Percentiles rank a stretch among this genome's conserved stretches.
phyloP scores from a whole-genome alignment of 2,113 vertebrate genomes.

The Xiphias gladius region DNA sequence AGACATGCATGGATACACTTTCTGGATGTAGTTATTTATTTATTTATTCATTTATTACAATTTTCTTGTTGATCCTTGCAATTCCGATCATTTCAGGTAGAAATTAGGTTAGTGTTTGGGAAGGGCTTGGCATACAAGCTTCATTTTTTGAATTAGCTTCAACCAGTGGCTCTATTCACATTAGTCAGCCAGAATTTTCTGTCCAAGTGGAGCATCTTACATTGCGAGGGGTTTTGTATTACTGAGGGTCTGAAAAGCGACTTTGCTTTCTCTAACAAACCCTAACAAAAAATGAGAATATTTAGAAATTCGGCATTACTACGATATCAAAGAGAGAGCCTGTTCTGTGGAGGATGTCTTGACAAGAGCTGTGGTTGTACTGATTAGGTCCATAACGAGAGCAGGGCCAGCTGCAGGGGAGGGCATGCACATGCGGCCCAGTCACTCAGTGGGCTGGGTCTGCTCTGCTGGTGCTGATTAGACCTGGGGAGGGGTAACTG shows the following conservation, averaged over 20 bases:
- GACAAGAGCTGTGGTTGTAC: conserved; percentile 51
- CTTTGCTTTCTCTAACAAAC: conserved; percentile 30
- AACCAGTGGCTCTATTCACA: conserved; percentile 21
- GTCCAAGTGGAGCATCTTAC: conserved; percentile 21
- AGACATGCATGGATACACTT: not conserved
- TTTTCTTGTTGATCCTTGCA: conserved; percentile 22
- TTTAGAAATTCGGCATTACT: conserved; percentile 45
- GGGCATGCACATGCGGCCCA: conserved; percentile 49
- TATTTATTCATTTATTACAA: no score
- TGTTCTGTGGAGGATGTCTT: conserved; percentile 42
- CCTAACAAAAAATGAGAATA: conserved; percentile 24
- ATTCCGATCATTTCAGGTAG: conserved; percentile 29
- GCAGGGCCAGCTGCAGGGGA: conserved; percentile 70
- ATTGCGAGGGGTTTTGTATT: conserved; percentile 27
- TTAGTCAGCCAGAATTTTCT: conserved; percentile 39
- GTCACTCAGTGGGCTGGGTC: conserved; percentile 43
- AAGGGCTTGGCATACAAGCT: not conserved
- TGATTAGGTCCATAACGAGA: conserved; percentile 66
- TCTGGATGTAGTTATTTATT: not conserved
- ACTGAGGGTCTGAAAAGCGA: not conserved
- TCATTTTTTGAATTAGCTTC: conserved; percentile 31
- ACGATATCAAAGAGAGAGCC: conserved; percentile 58
- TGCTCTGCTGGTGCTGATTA: conserved; percentile 67
- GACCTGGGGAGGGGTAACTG: conserved; percentile 57
- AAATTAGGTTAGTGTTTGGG: conserved; percentile 46